Evolutionary conservation across 2,888 invertebrate species (phyloP), one percentile per base, ranked within the genome.

Genomic region (Augochlorella aurata): DNA sequence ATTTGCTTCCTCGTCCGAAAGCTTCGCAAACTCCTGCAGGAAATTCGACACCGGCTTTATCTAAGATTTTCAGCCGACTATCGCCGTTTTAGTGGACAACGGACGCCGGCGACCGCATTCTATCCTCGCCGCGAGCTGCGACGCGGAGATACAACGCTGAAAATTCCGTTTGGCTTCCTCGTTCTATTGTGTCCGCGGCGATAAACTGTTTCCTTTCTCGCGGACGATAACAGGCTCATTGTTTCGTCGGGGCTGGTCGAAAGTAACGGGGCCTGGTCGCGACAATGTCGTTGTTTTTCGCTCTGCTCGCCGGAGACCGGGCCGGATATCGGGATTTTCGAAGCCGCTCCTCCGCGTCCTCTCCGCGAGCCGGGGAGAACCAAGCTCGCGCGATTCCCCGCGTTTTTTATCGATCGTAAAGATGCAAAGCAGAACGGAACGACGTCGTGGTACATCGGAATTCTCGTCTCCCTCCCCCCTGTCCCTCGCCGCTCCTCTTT

Each of bases 181-280:
- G 58, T 77, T 77, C 82, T 74, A 85, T 85, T 85, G 85, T 85
- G 85, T 85, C 77, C 77, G 49, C 49, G 29, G 75, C 83, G 85
- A 85, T 85, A 84, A 84, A 82, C 73, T 70, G 78, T 78, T 85
- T 85, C 85, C 84, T 85, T 82, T 83, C 81, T 63, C 74, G 74
- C 63, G 21, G 24, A 70, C 81, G 84, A 85, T 85, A 83, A 85
- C 69, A 49, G 52, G 12, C 74, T 47, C 72, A 74, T 84, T 84
- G 78, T 83, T 77, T 61, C 68, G 44, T 45, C 47, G 71, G 58
- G 50, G n/a, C 45, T 58, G 21, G 58, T 50, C 70, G 61, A 76
- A 83, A 75, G 66, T 75, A 68, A 78, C 73, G 74, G 74, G 21
- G 38, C 38, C 38, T 1, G 54, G 29, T 50, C 29, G 21, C 54